Evolutionary conservation across 2,113 vertebrate genomes (phyloP).

Genomic region (Odontophorus gujanensis): DNA sequence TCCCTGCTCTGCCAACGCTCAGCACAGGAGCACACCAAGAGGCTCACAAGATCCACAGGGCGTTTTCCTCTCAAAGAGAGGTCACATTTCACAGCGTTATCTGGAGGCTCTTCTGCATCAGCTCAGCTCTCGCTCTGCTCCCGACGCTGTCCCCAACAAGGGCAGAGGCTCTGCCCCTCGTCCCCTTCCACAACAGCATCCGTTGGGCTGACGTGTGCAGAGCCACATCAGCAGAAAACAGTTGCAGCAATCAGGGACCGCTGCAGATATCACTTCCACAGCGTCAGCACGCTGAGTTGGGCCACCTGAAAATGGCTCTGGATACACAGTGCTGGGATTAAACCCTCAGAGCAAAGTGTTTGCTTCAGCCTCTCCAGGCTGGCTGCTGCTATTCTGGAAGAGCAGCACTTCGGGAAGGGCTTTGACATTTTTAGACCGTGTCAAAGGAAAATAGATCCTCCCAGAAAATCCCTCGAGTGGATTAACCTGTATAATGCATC

Average conservation of each 20-base stretch:
- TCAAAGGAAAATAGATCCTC: background rate
- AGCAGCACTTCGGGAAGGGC: background rate
- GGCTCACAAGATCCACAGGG: rapidly evolving
- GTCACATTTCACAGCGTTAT: rapidly evolving
- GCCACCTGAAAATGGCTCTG: background rate
- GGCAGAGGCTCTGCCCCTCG: background rate
- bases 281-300: background rate
- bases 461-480: background rate
- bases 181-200: rapidly evolving
- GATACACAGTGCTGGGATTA: rapidly evolving
- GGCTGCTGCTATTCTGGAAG: background rate
- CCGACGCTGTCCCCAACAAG: rapidly evolving
- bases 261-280: background rate
- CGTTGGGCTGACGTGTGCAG: rapidly evolving
- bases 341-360: background rate
- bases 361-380: background rate
- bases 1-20: background rate
- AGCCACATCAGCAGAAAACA: background rate
- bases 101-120: background rate
- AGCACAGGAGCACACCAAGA: rapidly evolving
- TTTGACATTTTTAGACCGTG: background rate
- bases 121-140: background rate
- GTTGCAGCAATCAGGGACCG: background rate
- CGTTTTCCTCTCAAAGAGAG: background rate
- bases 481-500: background rate